Evolutionary conservation across 1,140 invertebrate genomes (phyloP).

Genomic region (Sarcophaga peregrina): DNA sequence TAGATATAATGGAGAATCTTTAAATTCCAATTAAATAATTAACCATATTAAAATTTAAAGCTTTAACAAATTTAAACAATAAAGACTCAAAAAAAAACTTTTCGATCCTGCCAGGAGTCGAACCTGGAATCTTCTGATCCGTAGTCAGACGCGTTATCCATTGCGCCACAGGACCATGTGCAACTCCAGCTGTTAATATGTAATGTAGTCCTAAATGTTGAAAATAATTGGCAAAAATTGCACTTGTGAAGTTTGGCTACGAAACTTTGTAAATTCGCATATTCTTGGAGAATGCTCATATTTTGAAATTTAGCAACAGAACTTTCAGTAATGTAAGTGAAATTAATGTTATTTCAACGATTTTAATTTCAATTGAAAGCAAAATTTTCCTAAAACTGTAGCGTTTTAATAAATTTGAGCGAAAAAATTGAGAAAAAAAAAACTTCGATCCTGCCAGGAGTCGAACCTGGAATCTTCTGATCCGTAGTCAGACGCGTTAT

Average conservation of each 20-base stretch:
- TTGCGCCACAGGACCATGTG: constrained; percentile 75
- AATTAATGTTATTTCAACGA: background rate
- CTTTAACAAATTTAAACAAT: no score
- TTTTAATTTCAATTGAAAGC: no score
- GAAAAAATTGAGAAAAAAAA: background rate
- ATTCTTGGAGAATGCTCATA: background rate
- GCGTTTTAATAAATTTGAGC: no score
- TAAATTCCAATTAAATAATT: no score
- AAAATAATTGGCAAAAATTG: background rate
- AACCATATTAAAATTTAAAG: no score
- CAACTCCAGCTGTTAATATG: background rate
- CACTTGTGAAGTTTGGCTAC: background rate
- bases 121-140: constrained; percentile 80
- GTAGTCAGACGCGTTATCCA: constrained; percentile 79
- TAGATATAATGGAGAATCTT: no score
- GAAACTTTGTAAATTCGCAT: background rate
- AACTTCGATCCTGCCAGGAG: constrained; percentile 74
- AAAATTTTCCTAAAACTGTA: background rate
- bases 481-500: constrained; percentile 80
- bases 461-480: constrained; percentile 80
- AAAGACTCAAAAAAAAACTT: no score
- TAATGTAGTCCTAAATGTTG: background rate
- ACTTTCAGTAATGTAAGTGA: background rate
- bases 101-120: constrained; percentile 77
- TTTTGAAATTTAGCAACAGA: background rate